Conservation (phyloP, 30 jellyfish, hydroid and myxozoan genomes). For the Aurelia sp. region DNA sequence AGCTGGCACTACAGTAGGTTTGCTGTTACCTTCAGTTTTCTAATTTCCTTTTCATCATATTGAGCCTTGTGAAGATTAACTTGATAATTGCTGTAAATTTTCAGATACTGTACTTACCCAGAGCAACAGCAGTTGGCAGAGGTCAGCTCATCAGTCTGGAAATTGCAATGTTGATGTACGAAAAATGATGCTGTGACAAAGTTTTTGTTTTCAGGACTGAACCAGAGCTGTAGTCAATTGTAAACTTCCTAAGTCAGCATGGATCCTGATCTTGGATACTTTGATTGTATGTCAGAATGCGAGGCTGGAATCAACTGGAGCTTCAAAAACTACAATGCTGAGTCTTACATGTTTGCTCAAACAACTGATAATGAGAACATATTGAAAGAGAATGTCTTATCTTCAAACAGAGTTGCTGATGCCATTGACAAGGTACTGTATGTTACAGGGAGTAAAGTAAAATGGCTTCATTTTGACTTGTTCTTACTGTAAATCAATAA, state of each 20-base stretch:
- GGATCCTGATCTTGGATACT: constrained; percentile 13
- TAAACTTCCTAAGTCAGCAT: neutral
- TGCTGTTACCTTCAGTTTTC: too few species aligned
- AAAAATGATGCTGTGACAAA: too few species aligned
- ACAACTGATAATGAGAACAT: constrained; percentile 18
- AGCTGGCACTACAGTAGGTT: too few species aligned
- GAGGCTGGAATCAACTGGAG: constrained; percentile 26
- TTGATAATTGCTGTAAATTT: too few species aligned
- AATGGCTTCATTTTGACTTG: neutral
- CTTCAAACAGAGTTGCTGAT: constrained; percentile 66
- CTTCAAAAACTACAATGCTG: constrained; percentile 40
- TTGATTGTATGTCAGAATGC: constrained; percentile 40
- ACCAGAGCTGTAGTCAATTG: neutral
- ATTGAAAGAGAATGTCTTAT: constrained; percentile 53
- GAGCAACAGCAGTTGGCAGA: too few species aligned
- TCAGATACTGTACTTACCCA: too few species aligned
- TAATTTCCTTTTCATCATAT: too few species aligned
- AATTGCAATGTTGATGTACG: too few species aligned
- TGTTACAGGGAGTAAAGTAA: too few species aligned
- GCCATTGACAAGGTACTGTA: constrained; percentile 67
- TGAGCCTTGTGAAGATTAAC: too few species aligned
- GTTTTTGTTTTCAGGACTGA: too few species aligned
- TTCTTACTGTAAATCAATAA: neutral
- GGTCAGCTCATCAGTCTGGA: too few species aligned
- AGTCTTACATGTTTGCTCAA: constrained; percentile 78